Conservation (phyloP, 2,797 vertebrate genomes). For the Gymnothorax javanicus region DNA sequence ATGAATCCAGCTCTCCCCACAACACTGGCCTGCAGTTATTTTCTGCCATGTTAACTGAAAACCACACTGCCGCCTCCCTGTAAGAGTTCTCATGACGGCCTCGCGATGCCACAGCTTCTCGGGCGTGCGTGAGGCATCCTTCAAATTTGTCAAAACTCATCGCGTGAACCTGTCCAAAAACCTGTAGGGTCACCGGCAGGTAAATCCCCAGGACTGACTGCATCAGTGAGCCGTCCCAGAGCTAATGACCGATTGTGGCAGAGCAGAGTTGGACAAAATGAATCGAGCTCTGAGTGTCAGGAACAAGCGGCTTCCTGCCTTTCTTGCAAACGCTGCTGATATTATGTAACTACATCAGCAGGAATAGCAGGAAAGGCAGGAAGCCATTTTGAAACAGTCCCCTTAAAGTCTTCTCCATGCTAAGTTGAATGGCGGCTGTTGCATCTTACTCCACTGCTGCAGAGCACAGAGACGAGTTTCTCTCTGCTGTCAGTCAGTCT, state of each 20-base stretch:
- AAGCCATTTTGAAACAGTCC: background rate
- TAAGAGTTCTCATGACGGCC: background rate
- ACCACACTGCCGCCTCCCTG: background rate
- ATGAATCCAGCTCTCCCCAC: background rate
- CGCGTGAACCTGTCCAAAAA: constrained; percentile 4
- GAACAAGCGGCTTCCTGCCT: background rate
- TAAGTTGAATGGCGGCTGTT: background rate
- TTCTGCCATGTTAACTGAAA: background rate
- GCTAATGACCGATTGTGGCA: background rate
- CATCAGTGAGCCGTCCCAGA: background rate
- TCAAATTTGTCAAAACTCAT: background rate
- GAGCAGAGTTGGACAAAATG: background rate
- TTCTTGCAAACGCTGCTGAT: background rate
- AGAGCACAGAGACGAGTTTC: background rate
- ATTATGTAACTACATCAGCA: background rate
- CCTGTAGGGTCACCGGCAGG: background rate
- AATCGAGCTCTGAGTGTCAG: background rate
- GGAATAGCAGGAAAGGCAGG: too few relatives aligned
- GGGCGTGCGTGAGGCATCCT: background rate
- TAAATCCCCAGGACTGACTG: background rate
- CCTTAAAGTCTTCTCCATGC: background rate
- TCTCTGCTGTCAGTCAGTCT: background rate
- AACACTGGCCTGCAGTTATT: constrained; percentile 10
- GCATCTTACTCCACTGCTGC: background rate
- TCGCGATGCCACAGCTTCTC: background rate